phyloP scores from a whole-genome alignment of 2,888 invertebrate species.

The Lepidocyrtoides sp. region DNA sequence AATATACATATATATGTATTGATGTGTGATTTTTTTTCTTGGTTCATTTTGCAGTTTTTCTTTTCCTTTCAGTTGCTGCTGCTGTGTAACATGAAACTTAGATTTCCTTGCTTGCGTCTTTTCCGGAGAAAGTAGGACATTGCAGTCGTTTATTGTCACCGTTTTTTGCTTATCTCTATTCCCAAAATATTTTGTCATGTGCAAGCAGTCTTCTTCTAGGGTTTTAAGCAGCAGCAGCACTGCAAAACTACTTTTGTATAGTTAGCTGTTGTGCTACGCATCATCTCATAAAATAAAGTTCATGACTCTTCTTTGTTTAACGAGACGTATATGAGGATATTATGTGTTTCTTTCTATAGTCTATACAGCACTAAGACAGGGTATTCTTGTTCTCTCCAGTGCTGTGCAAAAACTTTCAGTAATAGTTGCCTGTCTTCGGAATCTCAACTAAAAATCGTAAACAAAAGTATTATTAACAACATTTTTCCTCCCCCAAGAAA shows the following conservation, averaged over 20 bases:
- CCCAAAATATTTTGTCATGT: slow-evolving; percentile 43
- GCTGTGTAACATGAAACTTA: slow-evolving; percentile 57
- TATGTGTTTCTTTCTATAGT: neutral
- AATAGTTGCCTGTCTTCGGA: slow-evolving; percentile 9
- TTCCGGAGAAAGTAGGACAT: slow-evolving; percentile 79
- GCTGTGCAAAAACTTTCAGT: neutral
- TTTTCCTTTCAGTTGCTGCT: neutral
- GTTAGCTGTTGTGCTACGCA: slow-evolving; percentile 53
- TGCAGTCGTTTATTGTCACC: slow-evolving; percentile 73
- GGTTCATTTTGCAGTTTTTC: neutral
- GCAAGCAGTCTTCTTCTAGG: neutral
- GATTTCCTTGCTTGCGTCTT: slow-evolving; percentile 71
- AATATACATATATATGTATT: neutral
- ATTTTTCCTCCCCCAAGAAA: slow-evolving; percentile 49
- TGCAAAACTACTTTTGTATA: slow-evolving; percentile 21
- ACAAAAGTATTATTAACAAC: slow-evolving; percentile 63
- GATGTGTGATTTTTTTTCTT: slow-evolving; percentile 3
- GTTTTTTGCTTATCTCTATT: slow-evolving; percentile 44
- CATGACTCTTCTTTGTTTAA: slow-evolving; percentile 64
- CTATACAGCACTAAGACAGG: too few relatives aligned
- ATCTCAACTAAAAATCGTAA: slow-evolving; percentile 56
- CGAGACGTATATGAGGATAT: slow-evolving; percentile 45
- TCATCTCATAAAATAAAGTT: slow-evolving; percentile 71
- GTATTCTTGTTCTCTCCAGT: too few relatives aligned
- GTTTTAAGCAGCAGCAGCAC: slow-evolving; percentile 30